A percentile compares a stretch with the other conserved stretches of the same genome.
Conservation (phyloP, 2,113 vertebrate genomes). For the Paramisgurnus dabryanus region DNA sequence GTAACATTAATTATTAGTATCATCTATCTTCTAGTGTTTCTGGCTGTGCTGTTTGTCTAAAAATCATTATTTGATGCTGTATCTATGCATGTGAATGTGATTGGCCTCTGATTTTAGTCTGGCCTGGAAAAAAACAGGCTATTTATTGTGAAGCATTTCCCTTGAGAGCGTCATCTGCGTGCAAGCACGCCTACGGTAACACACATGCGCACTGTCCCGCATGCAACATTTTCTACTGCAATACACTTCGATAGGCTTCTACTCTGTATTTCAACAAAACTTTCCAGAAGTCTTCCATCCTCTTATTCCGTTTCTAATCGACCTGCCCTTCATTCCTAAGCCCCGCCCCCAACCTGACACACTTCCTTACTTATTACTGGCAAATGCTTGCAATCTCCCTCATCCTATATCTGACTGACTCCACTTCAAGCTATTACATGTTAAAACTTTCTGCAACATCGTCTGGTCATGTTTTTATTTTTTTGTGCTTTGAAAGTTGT, state of each 20-base stretch:
- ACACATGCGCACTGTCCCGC: slow-evolving; percentile 24
- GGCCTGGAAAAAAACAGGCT: slow-evolving; percentile 23
- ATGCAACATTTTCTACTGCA: background rate
- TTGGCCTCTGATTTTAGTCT: slow-evolving; percentile 25
- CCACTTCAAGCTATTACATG: slow-evolving; percentile 55
- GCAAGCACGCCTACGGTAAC: slow-evolving; percentile 1
- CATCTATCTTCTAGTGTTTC: no score
- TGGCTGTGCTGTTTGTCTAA: no score
- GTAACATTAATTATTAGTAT: no score
- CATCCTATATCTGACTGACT: slow-evolving; percentile 29
- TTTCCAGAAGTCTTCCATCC: background rate
- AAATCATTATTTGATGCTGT: background rate
- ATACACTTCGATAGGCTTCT: background rate
- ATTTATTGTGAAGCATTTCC: slow-evolving; percentile 34
- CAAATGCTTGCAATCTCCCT: background rate
- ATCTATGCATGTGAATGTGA: background rate
- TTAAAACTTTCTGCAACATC: slow-evolving; percentile 67
- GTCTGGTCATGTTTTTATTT: slow-evolving; percentile 4
- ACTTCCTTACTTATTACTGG: background rate
- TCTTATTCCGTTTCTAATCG: background rate
- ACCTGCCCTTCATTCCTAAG: slow-evolving; percentile 18
- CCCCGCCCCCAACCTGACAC: background rate
- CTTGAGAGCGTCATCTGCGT: slow-evolving; percentile 35
- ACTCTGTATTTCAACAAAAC: background rate
- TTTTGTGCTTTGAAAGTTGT: background rate